Base-by-base conservation (phyloP, 2,113 vertebrate species). In the Xenopus laevis region DNA sequence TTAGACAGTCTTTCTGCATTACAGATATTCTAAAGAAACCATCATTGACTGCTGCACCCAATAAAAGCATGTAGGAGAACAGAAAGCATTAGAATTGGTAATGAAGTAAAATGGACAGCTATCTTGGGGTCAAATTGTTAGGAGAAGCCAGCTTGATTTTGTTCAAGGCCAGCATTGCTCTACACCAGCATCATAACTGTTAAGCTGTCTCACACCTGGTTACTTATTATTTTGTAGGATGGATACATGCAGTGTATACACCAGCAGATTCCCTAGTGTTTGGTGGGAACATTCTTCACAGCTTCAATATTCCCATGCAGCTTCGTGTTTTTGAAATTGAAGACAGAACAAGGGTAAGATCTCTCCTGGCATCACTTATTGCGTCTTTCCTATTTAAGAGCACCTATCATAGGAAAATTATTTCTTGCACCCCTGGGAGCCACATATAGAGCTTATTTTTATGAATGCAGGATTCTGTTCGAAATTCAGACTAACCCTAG, bases 271-370 rank as follows among this genome's bases (percentile, higher is more conserved):
- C 96, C 0, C 87, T 99, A 87, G 97, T 99, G 78, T 99, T 99
- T 60, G 97, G 97, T 59, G 97, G 97, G 77, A 99, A 99, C 89
- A 95, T 99, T 85, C 90, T 99, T 82, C 97, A 99, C 89, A 99
- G 97, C 86, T 99, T 99, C 85, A 99, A 99, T 89, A 96, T 99
- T 90, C 97, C 97, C 83, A 99, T 99, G 97, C 97, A 99, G 91
- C 93, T 99, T 66, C 92, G 89, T 80, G 95, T 99, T 85, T 93
- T 97, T 63, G 96, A 98, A 83, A 97, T 99, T 78, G 97, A 99
- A 87, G 95, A 97, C 82, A 92, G 96, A 83, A 99, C 97, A 15
- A 96, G 94, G 95, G 97, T 99, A 91, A 89, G 92, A 78, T 71
- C 15, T 23, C 55, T 58, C 5, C 10, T 5, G 20, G 47, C 47